Base-by-base conservation (phyloP, 2,797 vertebrate genomes). In the Silurus aristotelis region DNA sequence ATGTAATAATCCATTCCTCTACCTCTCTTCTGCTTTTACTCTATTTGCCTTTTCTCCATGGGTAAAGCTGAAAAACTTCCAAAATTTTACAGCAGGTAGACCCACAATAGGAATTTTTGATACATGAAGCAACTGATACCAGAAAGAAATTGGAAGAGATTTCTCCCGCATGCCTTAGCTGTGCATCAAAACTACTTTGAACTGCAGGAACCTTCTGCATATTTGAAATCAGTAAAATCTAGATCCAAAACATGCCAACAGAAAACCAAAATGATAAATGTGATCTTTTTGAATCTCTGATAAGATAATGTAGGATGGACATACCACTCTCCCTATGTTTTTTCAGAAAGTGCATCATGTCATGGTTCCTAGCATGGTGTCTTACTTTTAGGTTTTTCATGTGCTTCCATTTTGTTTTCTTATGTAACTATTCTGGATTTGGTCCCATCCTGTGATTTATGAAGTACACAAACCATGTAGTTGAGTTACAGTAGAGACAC, bases 1-100 rank as follows among this genome's bases (percentile, higher is more conserved):
- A 84, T 82, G 86, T 89, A 80, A 67, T 77, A 58, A 70, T 87
- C 55, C 22, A 64, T 76, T 73, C 64, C 68, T 78, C 25, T 14
- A 3, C 27, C 71, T 15, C 43, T 22, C 43, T 72, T 10, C 48
- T 20, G 22, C 20, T 13, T 8, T 72, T 38, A 12, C 20, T 48
- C 70, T 71, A 38, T 9, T 63, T 7, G 3, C 46, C 58, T 66
- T 27, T 15, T 27, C 78, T 52, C 43, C 14, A 8, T 80, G 31
- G 10, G 31, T 46, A 31, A 79, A 38, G 19, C 27, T 60, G 43
- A 80, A 61, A 66, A 66, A 12, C n/a, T 19, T 67, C 14, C 43
- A 19, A 22, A 66, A 80, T 80, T 52, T 80, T 43, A 64, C 46
- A 22, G 20, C 31, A 61, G 25, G 20, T 43, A 43, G 4, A 46